Evolutionary conservation across 30 jellyfish, hydroid and myxozoan species (phyloP).

Genomic region (Rhopilema esculentum): DNA sequence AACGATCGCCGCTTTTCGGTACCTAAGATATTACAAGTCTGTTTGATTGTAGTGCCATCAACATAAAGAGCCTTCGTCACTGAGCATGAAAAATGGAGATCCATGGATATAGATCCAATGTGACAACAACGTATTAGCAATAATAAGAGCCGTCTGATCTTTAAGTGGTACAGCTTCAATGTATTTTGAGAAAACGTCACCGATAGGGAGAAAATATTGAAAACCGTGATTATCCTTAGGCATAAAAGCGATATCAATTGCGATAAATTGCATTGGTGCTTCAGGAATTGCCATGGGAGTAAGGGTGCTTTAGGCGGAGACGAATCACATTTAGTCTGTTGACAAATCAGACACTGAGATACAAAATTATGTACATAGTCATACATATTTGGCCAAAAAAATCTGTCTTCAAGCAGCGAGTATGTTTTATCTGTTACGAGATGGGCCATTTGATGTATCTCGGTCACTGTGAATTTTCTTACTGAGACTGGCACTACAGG

Average conservation of each 20-base stretch:
- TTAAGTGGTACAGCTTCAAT: too few species aligned
- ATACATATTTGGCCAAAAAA: slow-evolving; percentile 46
- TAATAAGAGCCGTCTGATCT: slow-evolving; percentile 2
- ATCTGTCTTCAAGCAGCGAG: slow-evolving; percentile 1
- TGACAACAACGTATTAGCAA: slow-evolving; percentile 43
- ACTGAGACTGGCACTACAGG: slow-evolving; percentile 60
- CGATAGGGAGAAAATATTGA: slow-evolving; percentile 21
- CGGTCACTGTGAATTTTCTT: slow-evolving; percentile 21
- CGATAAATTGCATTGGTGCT: slow-evolving; percentile 54
- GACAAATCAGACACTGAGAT: slow-evolving; percentile 16
- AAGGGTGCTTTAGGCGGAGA: slow-evolving; percentile 61
- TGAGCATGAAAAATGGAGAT: too few species aligned
- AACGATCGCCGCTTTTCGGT: slow-evolving; percentile 47
- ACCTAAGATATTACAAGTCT: slow-evolving; percentile 28
- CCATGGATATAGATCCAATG: slow-evolving; percentile 37
- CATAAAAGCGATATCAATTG: slow-evolving; percentile 42
- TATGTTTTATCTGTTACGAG: too few species aligned
- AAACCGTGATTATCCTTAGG: slow-evolving; percentile 40
- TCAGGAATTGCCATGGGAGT: too few species aligned
- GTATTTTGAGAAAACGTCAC: too few species aligned
- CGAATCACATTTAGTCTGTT: slow-evolving; percentile 38
- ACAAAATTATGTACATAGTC: slow-evolving; percentile 24
- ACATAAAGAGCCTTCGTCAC: too few species aligned
- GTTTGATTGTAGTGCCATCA: slow-evolving; percentile 39
- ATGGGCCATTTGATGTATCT: slow-evolving; percentile 39